phyloP scores from a whole-genome alignment of 2,797 vertebrate genomes.

The Masticophis lateralis region DNA sequence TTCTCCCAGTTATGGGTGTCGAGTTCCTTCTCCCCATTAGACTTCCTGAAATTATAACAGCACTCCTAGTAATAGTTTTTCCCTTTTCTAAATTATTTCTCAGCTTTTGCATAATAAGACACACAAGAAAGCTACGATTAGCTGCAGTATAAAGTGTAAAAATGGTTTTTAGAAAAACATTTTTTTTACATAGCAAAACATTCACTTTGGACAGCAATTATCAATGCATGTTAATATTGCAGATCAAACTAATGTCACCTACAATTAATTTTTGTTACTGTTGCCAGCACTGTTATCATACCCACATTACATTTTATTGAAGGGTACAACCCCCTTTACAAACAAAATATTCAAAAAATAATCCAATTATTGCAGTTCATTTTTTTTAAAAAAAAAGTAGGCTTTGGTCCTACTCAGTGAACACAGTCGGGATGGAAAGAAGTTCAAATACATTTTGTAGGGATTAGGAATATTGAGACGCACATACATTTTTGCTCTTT shows the following conservation, averaged over 20 bases:
- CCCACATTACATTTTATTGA: conserved; percentile 46
- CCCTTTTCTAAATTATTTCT: conserved; percentile 53
- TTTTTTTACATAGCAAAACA: conserved; percentile 72
- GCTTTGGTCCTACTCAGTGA: conserved; percentile 67
- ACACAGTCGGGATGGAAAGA: conserved; percentile 54
- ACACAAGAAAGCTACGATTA: conserved; percentile 58
- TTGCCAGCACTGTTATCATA: conserved; percentile 56
- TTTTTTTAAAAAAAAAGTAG: conserved; percentile 29
- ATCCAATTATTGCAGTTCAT: conserved; percentile 73
- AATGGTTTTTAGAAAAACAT: conserved; percentile 72
- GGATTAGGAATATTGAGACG: conserved; percentile 20
- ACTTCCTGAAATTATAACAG: conserved; percentile 44
- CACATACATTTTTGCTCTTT: background rate
- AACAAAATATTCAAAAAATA: conserved; percentile 67
- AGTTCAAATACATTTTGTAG: conserved; percentile 50
- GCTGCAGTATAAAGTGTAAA: conserved; percentile 70
- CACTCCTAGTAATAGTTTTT: conserved; percentile 50
- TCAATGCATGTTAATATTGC: conserved; percentile 56
- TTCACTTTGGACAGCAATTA: conserved; percentile 60
- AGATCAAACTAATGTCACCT: conserved; percentile 52
- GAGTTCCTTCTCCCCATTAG: conserved; percentile 43
- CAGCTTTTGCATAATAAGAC: conserved; percentile 61
- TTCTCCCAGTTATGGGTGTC: conserved; percentile 1
- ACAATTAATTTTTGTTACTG: conserved; percentile 18
- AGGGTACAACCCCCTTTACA: conserved; percentile 61